A percentile compares a stretch with the other conserved stretches of the same genome.
Evolutionary conservation across 2,888 invertebrate species (phyloP).

Genomic region (Andrena bicolor): DNA sequence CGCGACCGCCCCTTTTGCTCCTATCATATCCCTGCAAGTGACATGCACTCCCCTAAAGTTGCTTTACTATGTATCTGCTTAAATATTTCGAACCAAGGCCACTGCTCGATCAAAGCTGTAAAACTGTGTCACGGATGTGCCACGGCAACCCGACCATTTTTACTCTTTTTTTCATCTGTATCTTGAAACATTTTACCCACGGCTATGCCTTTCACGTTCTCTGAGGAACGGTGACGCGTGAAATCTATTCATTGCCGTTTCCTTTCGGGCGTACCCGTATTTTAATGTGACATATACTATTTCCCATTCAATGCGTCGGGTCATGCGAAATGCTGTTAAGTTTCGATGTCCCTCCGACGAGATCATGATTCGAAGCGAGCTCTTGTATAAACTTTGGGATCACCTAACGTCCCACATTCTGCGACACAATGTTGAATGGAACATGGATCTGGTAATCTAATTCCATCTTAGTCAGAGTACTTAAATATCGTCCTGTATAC

Average conservation of each 20-base stretch:
- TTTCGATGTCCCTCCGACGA: neutral
- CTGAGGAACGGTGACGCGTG: slow-evolving; percentile 25
- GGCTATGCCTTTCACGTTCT: slow-evolving; percentile 28
- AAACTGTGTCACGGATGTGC: slow-evolving; percentile 59
- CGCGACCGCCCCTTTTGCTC: slow-evolving; percentile 20
- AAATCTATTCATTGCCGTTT: slow-evolving; percentile 20
- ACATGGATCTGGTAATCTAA: too few species aligned
- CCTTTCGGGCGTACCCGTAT: neutral
- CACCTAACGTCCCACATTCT: too few species aligned
- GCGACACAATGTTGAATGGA: too few species aligned
- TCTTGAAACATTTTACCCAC: slow-evolving; percentile 44
- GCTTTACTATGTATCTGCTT: slow-evolving; percentile 36
- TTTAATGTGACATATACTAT: neutral
- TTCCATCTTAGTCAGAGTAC: too few species aligned
- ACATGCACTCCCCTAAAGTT: slow-evolving; percentile 31
- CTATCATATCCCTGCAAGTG: slow-evolving; percentile 20
- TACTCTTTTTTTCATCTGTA: slow-evolving; percentile 43
- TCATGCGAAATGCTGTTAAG: neutral
- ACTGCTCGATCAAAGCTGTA: slow-evolving; percentile 53
- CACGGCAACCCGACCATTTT: slow-evolving; percentile 36
- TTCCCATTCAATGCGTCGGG: neutral
- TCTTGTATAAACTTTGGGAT: too few species aligned
- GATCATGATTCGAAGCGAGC: neutral
- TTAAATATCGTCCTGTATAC: too few species aligned
- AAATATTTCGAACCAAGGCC: slow-evolving; percentile 54